phyloP scores from a whole-genome alignment of 2,888 invertebrate genomes.

The Lucinisca nassula region DNA sequence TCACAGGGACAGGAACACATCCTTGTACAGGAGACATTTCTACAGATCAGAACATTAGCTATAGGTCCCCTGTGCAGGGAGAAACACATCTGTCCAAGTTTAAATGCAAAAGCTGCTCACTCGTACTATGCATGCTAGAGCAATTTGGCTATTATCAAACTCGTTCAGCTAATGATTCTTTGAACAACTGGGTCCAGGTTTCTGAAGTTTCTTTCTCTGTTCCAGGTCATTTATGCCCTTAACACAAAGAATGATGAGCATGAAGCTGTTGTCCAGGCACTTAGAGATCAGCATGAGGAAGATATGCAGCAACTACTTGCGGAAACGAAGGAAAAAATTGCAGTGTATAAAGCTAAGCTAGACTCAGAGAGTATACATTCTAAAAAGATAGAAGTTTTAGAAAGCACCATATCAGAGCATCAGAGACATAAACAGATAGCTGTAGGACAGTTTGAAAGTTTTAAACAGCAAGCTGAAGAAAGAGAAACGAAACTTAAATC shows the following conservation, averaged over 20 bases:
- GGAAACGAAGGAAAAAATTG: constrained; percentile 85
- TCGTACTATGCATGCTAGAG: no score
- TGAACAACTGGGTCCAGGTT: no score
- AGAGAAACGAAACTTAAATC: constrained; percentile 80
- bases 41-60: no score
- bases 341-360: constrained; percentile 78
- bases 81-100: no score
- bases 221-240: constrained; percentile 88
- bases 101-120: no score
- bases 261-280: constrained; percentile 83
- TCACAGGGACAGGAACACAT: no score
- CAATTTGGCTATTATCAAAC: no score
- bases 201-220: no score
- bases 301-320: constrained; percentile 85
- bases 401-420: constrained; percentile 79
- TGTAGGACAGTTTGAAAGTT: constrained; percentile 79
- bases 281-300: constrained; percentile 87
- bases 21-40: no score
- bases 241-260: constrained; percentile 88
- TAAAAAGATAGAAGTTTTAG: constrained; percentile 78
- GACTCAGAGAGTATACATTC: constrained; percentile 77
- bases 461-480: constrained; percentile 80
- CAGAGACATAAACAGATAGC: constrained; percentile 78
- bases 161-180: no score
- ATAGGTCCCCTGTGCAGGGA: no score